phyloP scores from a whole-genome alignment of 1,140 invertebrate genomes.

The Melitaea cinxia region DNA sequence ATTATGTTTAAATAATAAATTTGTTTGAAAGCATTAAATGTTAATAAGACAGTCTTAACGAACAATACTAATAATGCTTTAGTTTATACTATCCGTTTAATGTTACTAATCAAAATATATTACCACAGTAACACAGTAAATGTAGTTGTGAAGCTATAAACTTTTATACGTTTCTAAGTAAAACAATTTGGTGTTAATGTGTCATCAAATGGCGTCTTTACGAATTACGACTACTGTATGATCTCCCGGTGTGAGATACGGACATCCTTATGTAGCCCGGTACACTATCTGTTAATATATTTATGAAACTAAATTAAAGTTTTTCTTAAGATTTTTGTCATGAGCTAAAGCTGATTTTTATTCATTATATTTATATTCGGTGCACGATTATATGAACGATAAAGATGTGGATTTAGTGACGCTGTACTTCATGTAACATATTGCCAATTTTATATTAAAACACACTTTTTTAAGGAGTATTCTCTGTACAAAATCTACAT shows the following conservation, averaged over 20 bases:
- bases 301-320: not conserved
- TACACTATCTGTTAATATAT: constrained; percentile 3
- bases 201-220: constrained; percentile 40
- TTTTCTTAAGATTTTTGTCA: not conserved
- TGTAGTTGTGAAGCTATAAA: constrained; percentile 25
- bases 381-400: too few species aligned
- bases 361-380: too few species aligned
- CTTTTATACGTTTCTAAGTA: constrained; percentile 53
- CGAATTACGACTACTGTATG: constrained; percentile 54
- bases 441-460: too few species aligned
- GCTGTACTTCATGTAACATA: too few species aligned
- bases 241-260: constrained; percentile 44
- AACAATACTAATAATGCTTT: too few species aligned
- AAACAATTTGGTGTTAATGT: constrained; percentile 40
- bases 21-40: too few species aligned
- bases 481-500: too few species aligned
- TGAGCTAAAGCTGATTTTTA: too few species aligned
- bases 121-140: constrained; percentile 1
- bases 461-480: too few species aligned
- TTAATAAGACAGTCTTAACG: too few species aligned
- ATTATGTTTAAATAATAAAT: too few species aligned
- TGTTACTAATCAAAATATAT: not conserved
- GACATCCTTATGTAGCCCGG: not conserved
- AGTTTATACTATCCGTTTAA: not conserved
- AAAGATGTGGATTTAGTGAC: too few species aligned